These are phyloP conservation scores for Hylaea fasciaria DNA, from an alignment of 2,888 invertebrate genomes.

Conservation along the genomic window DNA sequence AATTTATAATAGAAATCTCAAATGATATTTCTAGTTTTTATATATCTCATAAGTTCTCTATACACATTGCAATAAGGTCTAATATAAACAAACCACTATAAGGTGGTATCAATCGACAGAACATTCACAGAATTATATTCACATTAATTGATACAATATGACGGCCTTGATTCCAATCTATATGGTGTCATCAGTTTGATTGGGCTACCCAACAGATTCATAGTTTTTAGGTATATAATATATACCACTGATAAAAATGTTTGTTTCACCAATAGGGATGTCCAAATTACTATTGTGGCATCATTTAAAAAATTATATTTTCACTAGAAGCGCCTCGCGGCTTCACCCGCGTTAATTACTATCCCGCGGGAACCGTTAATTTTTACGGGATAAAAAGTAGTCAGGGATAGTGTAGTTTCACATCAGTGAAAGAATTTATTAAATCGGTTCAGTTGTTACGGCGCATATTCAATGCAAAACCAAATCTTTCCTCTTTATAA, in stretches of 20 bases:
- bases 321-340: too few species aligned
- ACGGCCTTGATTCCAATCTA: slow-evolving; percentile 63
- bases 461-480: too few species aligned
- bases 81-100: slow-evolving; percentile 26
- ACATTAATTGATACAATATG: slow-evolving; percentile 55
- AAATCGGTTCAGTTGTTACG: too few species aligned
- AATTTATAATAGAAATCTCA: too few species aligned
- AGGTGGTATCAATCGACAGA: slow-evolving; percentile 40
- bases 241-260: slow-evolving; percentile 38
- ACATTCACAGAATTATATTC: slow-evolving; percentile 25
- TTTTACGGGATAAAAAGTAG: too few species aligned
- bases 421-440: too few species aligned
- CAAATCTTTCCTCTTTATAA: too few species aligned
- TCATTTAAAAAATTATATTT: too few species aligned
- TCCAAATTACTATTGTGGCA: neutral
- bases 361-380: too few species aligned
- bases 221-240: slow-evolving; percentile 22
- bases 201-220: slow-evolving; percentile 48
- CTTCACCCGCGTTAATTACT: too few species aligned
- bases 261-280: slow-evolving; percentile 12
- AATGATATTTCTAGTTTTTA: neutral
- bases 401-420: too few species aligned
- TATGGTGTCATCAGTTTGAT: slow-evolving; percentile 44
- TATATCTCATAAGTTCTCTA: neutral
- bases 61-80: slow-evolving; percentile 20